A percentile compares a stretch with the other conserved stretches of the same genome.
Conservation (phyloP, 2,113 vertebrate genomes). For the Oriolus oriolus region DNA sequence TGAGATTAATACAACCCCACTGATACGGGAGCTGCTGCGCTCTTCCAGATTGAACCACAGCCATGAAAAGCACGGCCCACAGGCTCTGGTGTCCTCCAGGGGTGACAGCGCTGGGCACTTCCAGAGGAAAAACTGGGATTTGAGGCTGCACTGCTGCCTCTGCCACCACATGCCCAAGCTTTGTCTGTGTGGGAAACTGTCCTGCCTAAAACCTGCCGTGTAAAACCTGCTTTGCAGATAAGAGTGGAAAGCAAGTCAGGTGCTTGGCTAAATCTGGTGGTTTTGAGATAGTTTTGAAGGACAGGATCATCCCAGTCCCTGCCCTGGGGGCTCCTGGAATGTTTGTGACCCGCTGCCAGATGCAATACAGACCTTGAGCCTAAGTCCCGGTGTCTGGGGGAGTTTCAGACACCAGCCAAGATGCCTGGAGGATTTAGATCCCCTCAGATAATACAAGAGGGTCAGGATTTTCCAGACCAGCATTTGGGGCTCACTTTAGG, state of each 20-base stretch:
- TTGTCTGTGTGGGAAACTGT: background rate
- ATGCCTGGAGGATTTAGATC: background rate
- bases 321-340: background rate
- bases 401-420: background rate
- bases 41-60: background rate
- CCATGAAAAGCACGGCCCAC: background rate
- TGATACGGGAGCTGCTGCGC: background rate
- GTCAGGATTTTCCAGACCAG: background rate
- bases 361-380: background rate
- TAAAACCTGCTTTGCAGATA: background rate
- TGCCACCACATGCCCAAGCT: accelerated
- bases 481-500: background rate
- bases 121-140: background rate
- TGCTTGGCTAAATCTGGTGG: background rate
- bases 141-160: background rate
- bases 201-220: background rate
- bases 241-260: background rate
- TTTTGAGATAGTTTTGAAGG: background rate
- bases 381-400: accelerated
- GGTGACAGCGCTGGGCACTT: background rate
- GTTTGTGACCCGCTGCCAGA: background rate
- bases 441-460: background rate
- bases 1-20: background rate
- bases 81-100: background rate
- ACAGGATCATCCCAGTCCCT: background rate